Evolutionary conservation across 2,113 vertebrate genomes (phyloP).

Genomic region (Etia nguti): DNA sequence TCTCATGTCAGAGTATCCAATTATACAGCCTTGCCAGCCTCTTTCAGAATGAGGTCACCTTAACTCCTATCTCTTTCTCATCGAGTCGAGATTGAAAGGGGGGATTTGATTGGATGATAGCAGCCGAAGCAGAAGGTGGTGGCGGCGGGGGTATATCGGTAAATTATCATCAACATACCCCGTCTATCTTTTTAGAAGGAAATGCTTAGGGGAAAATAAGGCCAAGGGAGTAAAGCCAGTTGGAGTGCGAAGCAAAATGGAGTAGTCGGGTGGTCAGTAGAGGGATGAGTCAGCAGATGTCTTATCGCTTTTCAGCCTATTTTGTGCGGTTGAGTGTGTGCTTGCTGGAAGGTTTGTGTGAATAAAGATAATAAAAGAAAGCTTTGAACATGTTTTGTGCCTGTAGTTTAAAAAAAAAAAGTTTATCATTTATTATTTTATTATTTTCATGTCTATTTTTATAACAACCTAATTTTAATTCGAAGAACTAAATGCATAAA

Average conservation of each 20-base stretch:
- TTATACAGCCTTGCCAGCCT: slow-evolving; percentile 22
- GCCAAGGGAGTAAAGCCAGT: neutral
- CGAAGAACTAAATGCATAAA: neutral
- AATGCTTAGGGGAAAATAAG: neutral
- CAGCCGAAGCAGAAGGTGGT: neutral
- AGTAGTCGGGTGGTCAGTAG: neutral
- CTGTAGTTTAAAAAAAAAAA: neutral
- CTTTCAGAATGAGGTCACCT: slow-evolving; percentile 53
- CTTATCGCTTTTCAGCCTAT: neutral
- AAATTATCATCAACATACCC: neutral
- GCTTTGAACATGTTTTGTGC: neutral
- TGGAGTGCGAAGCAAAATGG: neutral
- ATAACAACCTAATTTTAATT: neutral
- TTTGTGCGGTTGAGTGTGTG: neutral
- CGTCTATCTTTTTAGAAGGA: neutral
- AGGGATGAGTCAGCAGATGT: slow-evolving; percentile 23
- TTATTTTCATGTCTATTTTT: neutral
- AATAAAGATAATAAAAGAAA: neutral
- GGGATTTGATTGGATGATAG: slow-evolving; percentile 37
- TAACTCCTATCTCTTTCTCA: slow-evolving; percentile 39
- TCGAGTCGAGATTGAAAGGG: slow-evolving; percentile 3
- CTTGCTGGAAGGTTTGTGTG: neutral
- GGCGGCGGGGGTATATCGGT: neutral
- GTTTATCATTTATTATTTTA: neutral
- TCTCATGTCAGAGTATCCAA: slow-evolving; percentile 47